Conservation (phyloP, 2,888 invertebrate species). For the Andrena minutula region DNA sequence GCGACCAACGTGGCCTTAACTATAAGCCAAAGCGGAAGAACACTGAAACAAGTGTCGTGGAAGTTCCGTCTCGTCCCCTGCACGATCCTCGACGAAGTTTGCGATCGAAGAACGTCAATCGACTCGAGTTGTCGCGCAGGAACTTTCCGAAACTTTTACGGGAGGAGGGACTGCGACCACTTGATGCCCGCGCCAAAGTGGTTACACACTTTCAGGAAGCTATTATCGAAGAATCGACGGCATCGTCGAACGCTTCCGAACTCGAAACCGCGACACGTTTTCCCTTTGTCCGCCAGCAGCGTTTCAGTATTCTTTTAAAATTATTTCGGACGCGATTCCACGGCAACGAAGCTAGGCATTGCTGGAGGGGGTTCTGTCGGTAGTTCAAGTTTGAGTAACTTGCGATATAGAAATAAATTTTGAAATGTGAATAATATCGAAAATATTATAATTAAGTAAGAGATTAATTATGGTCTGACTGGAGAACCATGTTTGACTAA, state of each 20-base stretch:
- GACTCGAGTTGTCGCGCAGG: conserved; percentile 54
- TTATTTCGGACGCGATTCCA: background rate
- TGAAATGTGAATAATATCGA: too few species aligned
- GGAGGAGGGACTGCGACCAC: conserved; percentile 56
- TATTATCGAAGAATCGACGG: conserved; percentile 64
- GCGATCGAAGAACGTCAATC: conserved; percentile 66
- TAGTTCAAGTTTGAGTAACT: background rate
- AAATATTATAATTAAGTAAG: too few species aligned
- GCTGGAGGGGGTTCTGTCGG: background rate
- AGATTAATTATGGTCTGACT: too few species aligned
- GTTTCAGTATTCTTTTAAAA: conserved; percentile 18
- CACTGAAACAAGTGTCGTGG: conserved; percentile 32
- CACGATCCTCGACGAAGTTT: conserved; percentile 56
- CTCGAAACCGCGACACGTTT: conserved; percentile 53
- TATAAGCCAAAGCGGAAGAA: conserved; percentile 2
- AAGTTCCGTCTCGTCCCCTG: conserved; percentile 38
- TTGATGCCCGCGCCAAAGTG: conserved; percentile 69
- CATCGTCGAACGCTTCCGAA: conserved; percentile 28
- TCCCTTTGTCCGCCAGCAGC: conserved; percentile 8
- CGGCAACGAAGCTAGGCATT: background rate
- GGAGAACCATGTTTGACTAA: too few species aligned
- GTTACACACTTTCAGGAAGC: conserved; percentile 72
- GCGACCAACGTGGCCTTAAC: conserved; percentile 30
- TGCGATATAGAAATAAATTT: too few species aligned
- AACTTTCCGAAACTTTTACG: conserved; percentile 61